phyloP scores from a whole-genome alignment of 2,888 invertebrate genomes.

The Tortrix viridana region DNA sequence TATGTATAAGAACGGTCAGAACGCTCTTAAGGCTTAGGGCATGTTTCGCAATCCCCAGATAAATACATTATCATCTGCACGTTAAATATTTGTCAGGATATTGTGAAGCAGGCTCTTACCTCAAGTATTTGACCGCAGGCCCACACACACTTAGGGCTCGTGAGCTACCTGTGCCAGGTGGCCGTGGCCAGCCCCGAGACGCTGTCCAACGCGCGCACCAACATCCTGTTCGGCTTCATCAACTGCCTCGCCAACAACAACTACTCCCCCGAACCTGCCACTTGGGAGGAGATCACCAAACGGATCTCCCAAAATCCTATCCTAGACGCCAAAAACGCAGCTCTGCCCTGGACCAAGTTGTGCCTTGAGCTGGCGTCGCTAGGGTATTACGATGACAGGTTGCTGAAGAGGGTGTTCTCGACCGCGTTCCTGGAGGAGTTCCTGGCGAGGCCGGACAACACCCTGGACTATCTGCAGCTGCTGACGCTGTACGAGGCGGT shows the following conservation, averaged over 20 bases:
- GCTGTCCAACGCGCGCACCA: conserved; percentile 65
- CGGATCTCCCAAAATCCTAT: conserved; percentile 70
- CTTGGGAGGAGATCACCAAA: conserved; percentile 78
- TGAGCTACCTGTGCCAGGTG: conserved; percentile 83
- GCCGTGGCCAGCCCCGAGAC: conserved; percentile 67
- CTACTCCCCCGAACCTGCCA: conserved; percentile 79
- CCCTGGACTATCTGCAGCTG: conserved; percentile 76
- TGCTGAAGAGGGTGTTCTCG: conserved; percentile 81
- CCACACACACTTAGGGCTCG: conserved; percentile 82
- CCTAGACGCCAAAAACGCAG: conserved; percentile 60
- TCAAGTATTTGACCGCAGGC: conserved; percentile 58
- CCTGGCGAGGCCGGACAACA: conserved; percentile 61
- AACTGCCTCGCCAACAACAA: conserved; percentile 84
- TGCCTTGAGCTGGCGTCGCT: conserved; percentile 84
- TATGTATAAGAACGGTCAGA: too few relatives aligned
- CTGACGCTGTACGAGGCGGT: conserved; percentile 84
- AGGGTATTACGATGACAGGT: conserved; percentile 81
- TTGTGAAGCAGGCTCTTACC: too few relatives aligned
- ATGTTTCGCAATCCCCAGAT: too few relatives aligned
- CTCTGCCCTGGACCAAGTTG: conserved; percentile 81
- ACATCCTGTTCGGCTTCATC: conserved; percentile 77
- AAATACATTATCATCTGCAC: too few relatives aligned
- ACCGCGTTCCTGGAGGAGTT: conserved; percentile 73
- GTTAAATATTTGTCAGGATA: too few relatives aligned
- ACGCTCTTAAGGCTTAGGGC: too few relatives aligned